These are phyloP conservation scores for Syncerus caffer DNA, from an alignment of 2,797 vertebrate species.

Conservation along the genomic window DNA sequence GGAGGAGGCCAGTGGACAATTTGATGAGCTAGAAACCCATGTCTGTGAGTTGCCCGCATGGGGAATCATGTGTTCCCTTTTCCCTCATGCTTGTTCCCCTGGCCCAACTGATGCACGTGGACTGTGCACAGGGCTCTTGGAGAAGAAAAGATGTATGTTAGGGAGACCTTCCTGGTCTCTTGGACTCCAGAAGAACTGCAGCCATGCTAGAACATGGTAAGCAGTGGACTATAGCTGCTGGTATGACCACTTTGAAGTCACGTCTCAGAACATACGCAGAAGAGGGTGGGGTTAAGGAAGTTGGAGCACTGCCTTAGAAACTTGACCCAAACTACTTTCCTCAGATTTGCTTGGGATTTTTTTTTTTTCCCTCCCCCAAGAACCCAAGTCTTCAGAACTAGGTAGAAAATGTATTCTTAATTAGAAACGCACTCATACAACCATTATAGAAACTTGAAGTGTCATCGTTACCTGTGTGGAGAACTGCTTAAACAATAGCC, in stretches of 20 bases:
- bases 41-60: background rate
- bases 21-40: background rate
- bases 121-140: background rate
- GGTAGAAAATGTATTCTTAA: background rate
- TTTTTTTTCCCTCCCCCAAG: fast-evolving
- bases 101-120: background rate
- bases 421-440: background rate
- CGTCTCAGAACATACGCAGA: background rate
- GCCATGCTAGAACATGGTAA: background rate
- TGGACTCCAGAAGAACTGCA: no score
- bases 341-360: background rate
- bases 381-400: background rate
- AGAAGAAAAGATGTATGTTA: background rate
- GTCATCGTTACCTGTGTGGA: background rate
- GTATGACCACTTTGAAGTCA: background rate
- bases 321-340: background rate
- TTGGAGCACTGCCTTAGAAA: background rate
- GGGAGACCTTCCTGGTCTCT: background rate
- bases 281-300: background rate
- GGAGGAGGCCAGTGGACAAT: background rate
- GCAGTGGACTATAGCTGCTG: background rate
- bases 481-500: background rate
- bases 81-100: fast-evolving
- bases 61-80: background rate
- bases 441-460: background rate